Base-by-base conservation (phyloP, 2,888 invertebrate genomes). In the Automeris io region DNA sequence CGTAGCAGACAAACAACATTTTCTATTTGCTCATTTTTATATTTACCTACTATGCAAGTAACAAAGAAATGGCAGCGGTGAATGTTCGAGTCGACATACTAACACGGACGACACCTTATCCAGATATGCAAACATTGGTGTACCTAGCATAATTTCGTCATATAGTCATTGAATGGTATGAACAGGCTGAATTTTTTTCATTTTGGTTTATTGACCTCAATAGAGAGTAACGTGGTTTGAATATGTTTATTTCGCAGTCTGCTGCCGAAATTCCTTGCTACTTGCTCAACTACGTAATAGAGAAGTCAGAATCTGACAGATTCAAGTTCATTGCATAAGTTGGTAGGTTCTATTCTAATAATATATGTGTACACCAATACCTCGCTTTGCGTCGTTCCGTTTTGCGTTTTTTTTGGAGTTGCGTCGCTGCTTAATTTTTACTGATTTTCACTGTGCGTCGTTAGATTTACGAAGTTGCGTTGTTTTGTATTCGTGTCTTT, bases 11-110 rank as follows among this genome's bases (percentile, higher is more conserved):
- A 33, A 31, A 35, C 24, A 36, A 26, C 43, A 43, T 38, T 43
- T 45, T 39, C 25, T 44, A 38, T 31, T 37, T 42, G 43, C 19
- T 42, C 19, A 45, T 43, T 49, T 58, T 41, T 48, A 39, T 49
- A 39, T 51, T 57, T 43, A 35, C 34, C 33, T 43, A 35, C 34
- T 34, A 36, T 45, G 13, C 29, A 29, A 29, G 29, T 38, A 42
- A 55, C 34, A 46, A 43, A 32, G 35, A 33, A 45, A 43, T 44
- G 34, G 13, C 26, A 41, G 39, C 34, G 33, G 37, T 45, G 42
- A 37, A 35, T 25, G 25, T 33, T 39, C 34, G 16, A 12, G 9
- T 18, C 31, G 40, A 36, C 36, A 40, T 21, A 35, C 35, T 25
- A 35, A 32, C 35, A 35, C 35, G 23, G 19, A 1, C 25, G 21